Evolutionary conservation across 2,113 vertebrate genomes (phyloP).

Genomic region (Haliaeetus leucogaster): DNA sequence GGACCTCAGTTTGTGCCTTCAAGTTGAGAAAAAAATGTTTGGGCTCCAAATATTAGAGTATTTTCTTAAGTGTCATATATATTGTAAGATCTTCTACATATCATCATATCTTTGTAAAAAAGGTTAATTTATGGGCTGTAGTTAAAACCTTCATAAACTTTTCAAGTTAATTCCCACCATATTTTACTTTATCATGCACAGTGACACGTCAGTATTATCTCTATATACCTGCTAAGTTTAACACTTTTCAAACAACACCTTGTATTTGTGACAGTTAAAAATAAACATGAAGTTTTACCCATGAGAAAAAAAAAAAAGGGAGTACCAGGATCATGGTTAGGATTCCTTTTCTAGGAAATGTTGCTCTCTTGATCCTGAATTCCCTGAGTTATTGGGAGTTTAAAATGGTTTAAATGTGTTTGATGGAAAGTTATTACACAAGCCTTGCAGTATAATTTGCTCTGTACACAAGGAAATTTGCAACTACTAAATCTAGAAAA

Average conservation of each 20-base stretch:
- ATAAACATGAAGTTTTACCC: constrained; percentile 77
- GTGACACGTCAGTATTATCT: constrained; percentile 73
- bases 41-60: neutral
- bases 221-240: constrained; percentile 75
- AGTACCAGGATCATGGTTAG: no score
- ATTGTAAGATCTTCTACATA: neutral
- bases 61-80: neutral
- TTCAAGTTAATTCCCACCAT: constrained; percentile 73
- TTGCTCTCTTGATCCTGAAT: neutral
- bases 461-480: neutral
- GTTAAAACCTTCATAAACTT: constrained; percentile 38
- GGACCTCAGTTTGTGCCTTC: neutral
- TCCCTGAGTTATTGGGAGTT: neutral
- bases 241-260: constrained; percentile 82
- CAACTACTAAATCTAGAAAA: neutral
- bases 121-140: constrained; percentile 54
- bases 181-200: constrained; percentile 72
- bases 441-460: neutral
- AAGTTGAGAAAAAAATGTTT: neutral
- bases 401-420: constrained; percentile 3
- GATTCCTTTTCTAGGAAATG: no score
- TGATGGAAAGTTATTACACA: neutral
- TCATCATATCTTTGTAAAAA: constrained; percentile 13
- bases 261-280: constrained; percentile 79
- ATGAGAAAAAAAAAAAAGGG: constrained; percentile 50